Evolutionary conservation across 2,113 vertebrate species (phyloP).

Genomic region (Etheostoma spectabile): DNA sequence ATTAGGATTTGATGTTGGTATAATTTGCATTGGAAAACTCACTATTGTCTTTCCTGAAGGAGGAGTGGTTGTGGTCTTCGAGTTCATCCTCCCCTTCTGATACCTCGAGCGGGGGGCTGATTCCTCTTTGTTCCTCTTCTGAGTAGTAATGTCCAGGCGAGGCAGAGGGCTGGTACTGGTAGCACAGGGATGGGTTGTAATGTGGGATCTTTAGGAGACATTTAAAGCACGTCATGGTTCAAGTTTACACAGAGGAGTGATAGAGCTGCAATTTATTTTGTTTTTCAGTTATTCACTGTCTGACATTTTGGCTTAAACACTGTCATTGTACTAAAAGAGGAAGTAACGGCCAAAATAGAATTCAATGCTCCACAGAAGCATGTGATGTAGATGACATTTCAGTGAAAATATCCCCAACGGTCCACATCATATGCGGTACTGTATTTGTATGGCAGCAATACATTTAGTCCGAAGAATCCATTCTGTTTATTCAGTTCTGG

Average conservation of each 20-base stretch:
- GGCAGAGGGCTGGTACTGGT: constrained; percentile 64
- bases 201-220: constrained; percentile 70
- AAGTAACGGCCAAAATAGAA: constrained; percentile 74
- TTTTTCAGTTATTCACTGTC: constrained; percentile 28
- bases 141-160: constrained; percentile 69
- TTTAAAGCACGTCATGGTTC: constrained; percentile 14
- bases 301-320: constrained; percentile 58
- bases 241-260: not conserved
- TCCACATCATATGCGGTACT: constrained; percentile 4
- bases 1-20: not conserved
- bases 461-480: not conserved
- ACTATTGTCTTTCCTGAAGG: constrained; percentile 71
- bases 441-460: not conserved
- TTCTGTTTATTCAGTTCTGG: not conserved
- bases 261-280: not conserved
- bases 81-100: constrained; percentile 77
- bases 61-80: constrained; percentile 52
- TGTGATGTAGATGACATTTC: constrained; percentile 48
- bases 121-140: constrained; percentile 69
- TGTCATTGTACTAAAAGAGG: constrained; percentile 69
- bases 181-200: constrained; percentile 67
- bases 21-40: constrained; percentile 13
- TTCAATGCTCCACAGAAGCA: constrained; percentile 26
- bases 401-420: constrained; percentile 47
- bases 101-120: constrained; percentile 72